phyloP scores from a whole-genome alignment of 1,140 invertebrate species.

The Calephelis virginiensis region DNA sequence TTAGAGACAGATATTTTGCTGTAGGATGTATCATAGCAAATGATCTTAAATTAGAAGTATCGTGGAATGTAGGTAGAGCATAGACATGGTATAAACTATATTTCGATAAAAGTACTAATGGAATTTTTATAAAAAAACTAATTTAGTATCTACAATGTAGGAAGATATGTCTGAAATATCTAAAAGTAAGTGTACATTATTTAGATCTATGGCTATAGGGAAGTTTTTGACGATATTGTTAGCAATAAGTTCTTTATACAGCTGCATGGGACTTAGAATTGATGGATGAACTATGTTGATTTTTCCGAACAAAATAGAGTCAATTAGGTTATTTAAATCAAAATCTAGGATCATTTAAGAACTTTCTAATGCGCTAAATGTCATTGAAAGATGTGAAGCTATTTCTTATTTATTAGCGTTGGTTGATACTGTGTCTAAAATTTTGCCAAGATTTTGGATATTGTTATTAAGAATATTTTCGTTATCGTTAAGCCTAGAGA shows the following conservation, averaged over 20 bases:
- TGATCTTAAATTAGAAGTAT: not conserved
- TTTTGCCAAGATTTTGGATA: not conserved
- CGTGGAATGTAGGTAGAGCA: not conserved
- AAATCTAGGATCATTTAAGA: not conserved
- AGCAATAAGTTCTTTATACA: too few species aligned
- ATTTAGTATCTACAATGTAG: not conserved
- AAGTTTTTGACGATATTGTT: too few species aligned
- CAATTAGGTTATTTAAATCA: not conserved
- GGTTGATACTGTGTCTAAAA: not conserved
- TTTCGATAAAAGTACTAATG: not conserved
- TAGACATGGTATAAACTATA: too few species aligned
- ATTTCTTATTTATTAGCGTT: not conserved
- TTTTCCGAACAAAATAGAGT: too few species aligned
- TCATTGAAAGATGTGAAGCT: not conserved
- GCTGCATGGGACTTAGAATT: too few species aligned
- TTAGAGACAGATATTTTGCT: not conserved
- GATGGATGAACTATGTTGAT: too few species aligned
- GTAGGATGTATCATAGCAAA: slow-evolving; percentile 3
- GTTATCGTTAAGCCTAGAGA: not conserved
- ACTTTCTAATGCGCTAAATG: not conserved
- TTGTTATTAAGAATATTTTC: not conserved
- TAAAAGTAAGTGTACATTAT: too few species aligned
- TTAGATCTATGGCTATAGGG: not conserved
- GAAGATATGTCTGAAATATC: not conserved
- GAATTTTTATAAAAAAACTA: slow-evolving; percentile 4